Conservation (phyloP, 1,140 invertebrate species). For the Plutomurus gul region DNA sequence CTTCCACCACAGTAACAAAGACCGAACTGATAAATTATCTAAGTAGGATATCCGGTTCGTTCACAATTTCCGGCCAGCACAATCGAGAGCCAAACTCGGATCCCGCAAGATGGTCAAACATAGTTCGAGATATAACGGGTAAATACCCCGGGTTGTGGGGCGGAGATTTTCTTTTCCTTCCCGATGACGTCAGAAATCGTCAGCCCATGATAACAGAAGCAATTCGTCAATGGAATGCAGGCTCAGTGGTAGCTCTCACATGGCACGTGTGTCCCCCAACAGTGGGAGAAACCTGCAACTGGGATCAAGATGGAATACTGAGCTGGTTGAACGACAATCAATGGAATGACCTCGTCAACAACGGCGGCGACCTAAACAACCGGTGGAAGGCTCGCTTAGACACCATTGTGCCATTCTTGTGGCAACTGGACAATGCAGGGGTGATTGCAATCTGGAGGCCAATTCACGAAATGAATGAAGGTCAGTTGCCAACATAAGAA, state of each 20-base stretch:
- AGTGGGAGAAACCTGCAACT: conserved; percentile 42
- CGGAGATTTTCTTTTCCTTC: conserved; percentile 39
- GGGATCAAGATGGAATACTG: conserved; percentile 31
- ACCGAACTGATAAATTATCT: conserved; percentile 9
- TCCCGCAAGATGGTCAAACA: conserved; percentile 34
- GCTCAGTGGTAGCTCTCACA: conserved; percentile 32
- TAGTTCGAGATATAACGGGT: conserved; percentile 38
- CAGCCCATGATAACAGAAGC: conserved; percentile 40
- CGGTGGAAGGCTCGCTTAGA: conserved; percentile 40
- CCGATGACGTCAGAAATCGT: conserved; percentile 36
- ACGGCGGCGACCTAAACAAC: conserved; percentile 15
- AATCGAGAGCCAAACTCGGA: conserved; percentile 45
- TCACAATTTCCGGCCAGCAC: conserved; percentile 41
- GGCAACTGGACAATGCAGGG: conserved; percentile 30
- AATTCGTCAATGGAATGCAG: conserved; percentile 39
- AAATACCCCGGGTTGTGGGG: conserved; percentile 35
- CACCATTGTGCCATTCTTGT: conserved; percentile 36
- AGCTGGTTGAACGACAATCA: background rate
- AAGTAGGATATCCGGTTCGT: conserved; percentile 26
- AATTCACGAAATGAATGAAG: conserved; percentile 45
- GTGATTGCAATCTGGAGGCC: conserved; percentile 37
- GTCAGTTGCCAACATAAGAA: too few species aligned
- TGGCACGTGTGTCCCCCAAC: conserved; percentile 44
- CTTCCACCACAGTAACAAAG: background rate
- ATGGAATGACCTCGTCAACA: conserved; percentile 35